Percentiles rank a stretch among this genome's conserved stretches.
These are phyloP conservation scores for Trissonchulus latispiculum DNA, from an alignment of 2,888 invertebrate genomes.

Conservation along the genomic window DNA sequence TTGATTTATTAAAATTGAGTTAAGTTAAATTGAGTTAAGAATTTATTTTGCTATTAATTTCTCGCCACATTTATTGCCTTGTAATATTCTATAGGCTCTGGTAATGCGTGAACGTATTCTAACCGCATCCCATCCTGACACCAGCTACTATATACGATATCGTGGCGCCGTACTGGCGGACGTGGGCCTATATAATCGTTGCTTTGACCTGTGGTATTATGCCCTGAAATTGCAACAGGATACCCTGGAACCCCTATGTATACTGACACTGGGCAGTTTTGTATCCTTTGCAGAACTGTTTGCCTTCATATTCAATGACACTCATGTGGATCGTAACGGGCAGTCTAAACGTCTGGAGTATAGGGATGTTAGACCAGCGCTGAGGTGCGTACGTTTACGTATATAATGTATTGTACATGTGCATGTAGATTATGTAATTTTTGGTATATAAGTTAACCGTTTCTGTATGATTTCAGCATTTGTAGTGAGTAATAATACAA, in stretches of 20 bases:
- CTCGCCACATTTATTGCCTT: too few relatives aligned
- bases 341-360: too few relatives aligned
- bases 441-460: too few relatives aligned
- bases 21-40: too few relatives aligned
- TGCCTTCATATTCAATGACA: conserved; percentile 74
- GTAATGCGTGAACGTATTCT: conserved; percentile 76
- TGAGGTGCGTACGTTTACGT: conserved; percentile 71
- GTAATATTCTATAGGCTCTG: too few relatives aligned
- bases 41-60: too few relatives aligned
- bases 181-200: conserved; percentile 47
- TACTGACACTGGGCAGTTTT: conserved; percentile 85
- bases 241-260: conserved; percentile 79
- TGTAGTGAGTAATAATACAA: too few relatives aligned
- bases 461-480: too few relatives aligned
- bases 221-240: conserved; percentile 76
- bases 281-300: conserved; percentile 83
- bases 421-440: too few relatives aligned
- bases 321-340: neutral
- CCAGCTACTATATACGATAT: conserved; percentile 62
- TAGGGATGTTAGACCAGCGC: neutral
- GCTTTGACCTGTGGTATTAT: conserved; percentile 90
- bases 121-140: conserved; percentile 73
- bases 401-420: conserved; percentile 67
- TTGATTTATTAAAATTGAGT: neutral
- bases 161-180: conserved; percentile 91